Evolutionary conservation across 2,888 invertebrate genomes (phyloP).

Genomic region (Netelia fuscicornis): DNA sequence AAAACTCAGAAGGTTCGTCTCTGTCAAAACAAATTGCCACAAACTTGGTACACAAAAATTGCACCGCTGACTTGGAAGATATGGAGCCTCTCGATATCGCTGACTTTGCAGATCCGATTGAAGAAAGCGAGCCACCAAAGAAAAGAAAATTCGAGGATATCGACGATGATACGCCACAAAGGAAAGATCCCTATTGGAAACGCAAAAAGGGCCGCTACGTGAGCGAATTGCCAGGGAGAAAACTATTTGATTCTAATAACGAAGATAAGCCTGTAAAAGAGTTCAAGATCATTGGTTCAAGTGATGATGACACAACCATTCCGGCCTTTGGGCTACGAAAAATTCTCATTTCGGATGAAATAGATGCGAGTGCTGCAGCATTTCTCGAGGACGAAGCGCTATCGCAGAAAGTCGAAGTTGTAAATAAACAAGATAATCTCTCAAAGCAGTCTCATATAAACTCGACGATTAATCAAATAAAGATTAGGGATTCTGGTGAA

Average conservation of each 20-base stretch:
- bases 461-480: neutral
- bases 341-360: slow-evolving; percentile 77
- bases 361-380: slow-evolving; percentile 81
- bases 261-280: slow-evolving; percentile 5
- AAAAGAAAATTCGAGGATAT: slow-evolving; percentile 69
- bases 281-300: neutral
- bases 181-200: slow-evolving; percentile 60
- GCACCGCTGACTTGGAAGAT: slow-evolving; percentile 36
- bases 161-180: slow-evolving; percentile 74
- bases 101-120: slow-evolving; percentile 16
- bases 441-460: neutral
- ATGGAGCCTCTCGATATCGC: slow-evolving; percentile 47
- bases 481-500: neutral
- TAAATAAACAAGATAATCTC: too few species aligned
- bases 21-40: neutral
- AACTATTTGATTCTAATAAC: slow-evolving; percentile 71
- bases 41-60: slow-evolving; percentile 58
- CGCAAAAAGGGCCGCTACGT: slow-evolving; percentile 75
- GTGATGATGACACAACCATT: neutral
- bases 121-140: slow-evolving; percentile 47
- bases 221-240: slow-evolving; percentile 74
- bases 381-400: slow-evolving; percentile 81
- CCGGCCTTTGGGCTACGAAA: slow-evolving; percentile 22
- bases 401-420: slow-evolving; percentile 25
- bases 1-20: neutral